Conservation (phyloP, 2,113 vertebrate genomes). For the Brachypodius melanocephalos region DNA sequence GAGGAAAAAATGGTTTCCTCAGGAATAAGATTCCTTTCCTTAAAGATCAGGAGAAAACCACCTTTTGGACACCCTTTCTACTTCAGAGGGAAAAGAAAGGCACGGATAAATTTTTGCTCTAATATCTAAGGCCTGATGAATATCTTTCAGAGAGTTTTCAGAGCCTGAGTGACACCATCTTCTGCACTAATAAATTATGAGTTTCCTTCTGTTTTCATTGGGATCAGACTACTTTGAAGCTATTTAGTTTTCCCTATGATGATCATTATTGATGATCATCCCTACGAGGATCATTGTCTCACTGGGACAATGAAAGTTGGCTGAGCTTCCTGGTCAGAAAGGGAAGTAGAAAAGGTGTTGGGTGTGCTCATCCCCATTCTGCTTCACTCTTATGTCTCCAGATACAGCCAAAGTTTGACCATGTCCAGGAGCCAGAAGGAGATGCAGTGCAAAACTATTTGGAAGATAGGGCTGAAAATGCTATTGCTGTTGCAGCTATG, state of each 20-base stretch:
- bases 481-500: background rate
- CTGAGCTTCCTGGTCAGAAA: background rate
- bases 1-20: background rate
- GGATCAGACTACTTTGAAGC: background rate
- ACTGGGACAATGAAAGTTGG: background rate
- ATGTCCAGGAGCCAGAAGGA: background rate
- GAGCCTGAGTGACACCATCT: background rate
- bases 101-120: background rate
- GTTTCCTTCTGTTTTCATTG: background rate
- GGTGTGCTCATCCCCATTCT: background rate
- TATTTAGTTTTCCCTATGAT: background rate
- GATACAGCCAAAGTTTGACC: background rate
- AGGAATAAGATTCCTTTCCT: background rate
- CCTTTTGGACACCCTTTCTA: background rate
- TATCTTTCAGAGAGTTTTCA: background rate
- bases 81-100: background rate
- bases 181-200: background rate
- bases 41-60: background rate
- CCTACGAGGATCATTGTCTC: too few relatives aligned
- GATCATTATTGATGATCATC: background rate
- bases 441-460: background rate
- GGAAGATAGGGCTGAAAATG: background rate
- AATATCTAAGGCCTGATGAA: background rate
- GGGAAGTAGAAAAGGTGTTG: background rate
- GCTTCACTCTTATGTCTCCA: background rate